Conservation (phyloP, 2,797 vertebrate species). For the Lagorchestes hirsutus region DNA sequence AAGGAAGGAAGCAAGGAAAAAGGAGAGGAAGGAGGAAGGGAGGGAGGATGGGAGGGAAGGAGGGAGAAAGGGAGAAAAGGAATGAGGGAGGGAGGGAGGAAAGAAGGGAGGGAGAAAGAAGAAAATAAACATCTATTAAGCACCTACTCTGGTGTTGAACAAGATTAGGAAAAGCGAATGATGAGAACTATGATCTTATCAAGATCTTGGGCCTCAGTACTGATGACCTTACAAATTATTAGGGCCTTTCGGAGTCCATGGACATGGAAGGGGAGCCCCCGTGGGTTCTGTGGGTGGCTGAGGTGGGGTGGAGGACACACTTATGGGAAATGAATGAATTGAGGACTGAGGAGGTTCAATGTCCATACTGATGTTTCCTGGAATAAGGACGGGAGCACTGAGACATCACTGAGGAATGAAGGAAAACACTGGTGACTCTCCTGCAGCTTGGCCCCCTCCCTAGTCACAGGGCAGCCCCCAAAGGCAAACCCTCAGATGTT, state of each 20-base stretch:
- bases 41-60: fast-evolving
- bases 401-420: background rate
- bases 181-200: no score
- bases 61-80: fast-evolving
- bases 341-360: background rate
- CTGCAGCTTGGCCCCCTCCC: background rate
- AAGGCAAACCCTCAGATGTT: no score
- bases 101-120: no score
- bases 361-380: no score
- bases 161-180: no score
- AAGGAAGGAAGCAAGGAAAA: background rate
- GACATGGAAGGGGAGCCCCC: no score
- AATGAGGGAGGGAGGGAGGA: fast-evolving
- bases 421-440: no score
- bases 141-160: no score
- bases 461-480: background rate
- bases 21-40: fast-evolving
- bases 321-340: background rate
- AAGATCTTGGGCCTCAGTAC: no score
- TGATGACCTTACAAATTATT: no score
- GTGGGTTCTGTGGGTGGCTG: background rate
- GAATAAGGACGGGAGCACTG: no score
- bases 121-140: background rate
- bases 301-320: background rate
- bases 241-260: no score